Percentiles rank a stretch among this genome's conserved stretches.
phyloP scores from a whole-genome alignment of 2,797 vertebrate species.

The Pristis pectinata region DNA sequence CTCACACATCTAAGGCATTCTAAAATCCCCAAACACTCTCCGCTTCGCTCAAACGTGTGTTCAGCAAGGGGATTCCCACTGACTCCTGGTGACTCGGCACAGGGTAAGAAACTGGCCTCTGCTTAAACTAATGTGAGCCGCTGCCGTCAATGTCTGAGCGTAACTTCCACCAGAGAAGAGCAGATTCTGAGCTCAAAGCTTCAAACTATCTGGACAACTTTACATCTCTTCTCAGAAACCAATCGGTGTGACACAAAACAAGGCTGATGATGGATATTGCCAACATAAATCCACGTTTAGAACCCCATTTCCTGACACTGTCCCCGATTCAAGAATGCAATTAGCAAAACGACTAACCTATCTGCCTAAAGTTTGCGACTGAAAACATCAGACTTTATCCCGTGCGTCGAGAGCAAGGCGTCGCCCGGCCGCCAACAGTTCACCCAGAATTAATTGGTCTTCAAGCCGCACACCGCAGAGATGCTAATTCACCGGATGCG shows the following conservation, averaged over 20 bases:
- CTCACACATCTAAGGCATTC: too few species aligned
- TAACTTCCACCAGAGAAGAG: not conserved
- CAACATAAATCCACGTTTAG: not conserved
- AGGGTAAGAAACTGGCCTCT: not conserved
- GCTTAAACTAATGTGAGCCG: not conserved
- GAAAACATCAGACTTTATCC: not conserved
- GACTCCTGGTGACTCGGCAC: not conserved
- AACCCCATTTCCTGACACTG: not conserved
- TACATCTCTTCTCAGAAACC: not conserved
- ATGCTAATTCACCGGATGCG: not conserved
- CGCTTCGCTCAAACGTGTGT: too few species aligned
- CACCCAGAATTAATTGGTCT: not conserved
- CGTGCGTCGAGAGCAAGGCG: not conserved
- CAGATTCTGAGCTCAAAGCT: too few species aligned
- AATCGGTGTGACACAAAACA: not conserved
- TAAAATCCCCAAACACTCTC: too few species aligned
- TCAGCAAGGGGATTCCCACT: not conserved
- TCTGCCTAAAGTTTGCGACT: slow-evolving; percentile 3
- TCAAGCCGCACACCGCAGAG: not conserved
- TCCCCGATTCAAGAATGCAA: not conserved
- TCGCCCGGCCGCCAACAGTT: not conserved
- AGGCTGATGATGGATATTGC: not conserved
- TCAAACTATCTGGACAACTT: not conserved
- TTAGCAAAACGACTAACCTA: not conserved
- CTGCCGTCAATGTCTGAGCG: not conserved